phyloP scores from a whole-genome alignment of 2,888 invertebrate genomes.

The Adela reaumurella region DNA sequence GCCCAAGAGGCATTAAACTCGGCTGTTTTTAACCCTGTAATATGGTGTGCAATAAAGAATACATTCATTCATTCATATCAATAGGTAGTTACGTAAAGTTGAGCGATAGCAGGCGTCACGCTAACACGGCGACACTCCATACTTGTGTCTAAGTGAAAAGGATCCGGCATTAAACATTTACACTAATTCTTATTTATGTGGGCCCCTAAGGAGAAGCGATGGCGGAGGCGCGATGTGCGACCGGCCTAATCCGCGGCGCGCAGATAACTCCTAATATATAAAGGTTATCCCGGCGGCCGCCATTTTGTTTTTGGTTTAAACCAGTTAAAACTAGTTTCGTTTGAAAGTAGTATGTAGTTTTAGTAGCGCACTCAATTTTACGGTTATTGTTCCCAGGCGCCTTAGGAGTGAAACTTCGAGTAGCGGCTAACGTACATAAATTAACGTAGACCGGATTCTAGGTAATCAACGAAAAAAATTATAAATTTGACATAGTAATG shows the following conservation, averaged over 20 bases:
- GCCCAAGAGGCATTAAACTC: no score
- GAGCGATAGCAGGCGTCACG: no score
- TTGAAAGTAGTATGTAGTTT: not conserved
- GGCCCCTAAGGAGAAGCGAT: not conserved
- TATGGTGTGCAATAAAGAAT: no score
- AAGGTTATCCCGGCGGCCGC: not conserved
- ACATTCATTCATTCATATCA: no score
- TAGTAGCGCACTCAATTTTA: not conserved
- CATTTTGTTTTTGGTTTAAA: not conserved
- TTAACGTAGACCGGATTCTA: no score
- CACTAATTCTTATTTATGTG: not conserved
- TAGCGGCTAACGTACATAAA: no score
- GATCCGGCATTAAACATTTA: not conserved
- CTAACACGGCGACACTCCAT: not conserved
- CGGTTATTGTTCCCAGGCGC: not conserved
- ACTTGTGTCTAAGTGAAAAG: not conserved
- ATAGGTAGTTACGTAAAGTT: no score
- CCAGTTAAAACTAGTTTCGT: not conserved
- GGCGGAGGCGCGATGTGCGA: not conserved
- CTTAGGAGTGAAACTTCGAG: no score
- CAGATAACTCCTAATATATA: not conserved
- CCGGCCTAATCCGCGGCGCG: not conserved
- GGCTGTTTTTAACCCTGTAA: no score
- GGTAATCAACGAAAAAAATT: no score
- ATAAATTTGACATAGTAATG: no score